Base-by-base conservation (phyloP, 2,113 vertebrate genomes). In the Hassar affinis region DNA sequence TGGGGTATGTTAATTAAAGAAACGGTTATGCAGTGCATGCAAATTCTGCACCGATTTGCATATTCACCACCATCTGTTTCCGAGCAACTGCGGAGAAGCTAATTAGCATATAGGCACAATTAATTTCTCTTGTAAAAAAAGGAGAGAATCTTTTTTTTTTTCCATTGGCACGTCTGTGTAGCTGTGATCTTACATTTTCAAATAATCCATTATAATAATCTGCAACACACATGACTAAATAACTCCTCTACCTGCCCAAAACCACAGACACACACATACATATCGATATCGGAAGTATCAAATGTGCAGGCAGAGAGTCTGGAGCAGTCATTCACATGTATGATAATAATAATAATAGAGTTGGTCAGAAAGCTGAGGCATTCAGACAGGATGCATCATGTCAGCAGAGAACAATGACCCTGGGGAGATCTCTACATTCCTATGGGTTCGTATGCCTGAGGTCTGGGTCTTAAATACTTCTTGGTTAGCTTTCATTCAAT, bases 21-120 rank as follows among this genome's bases (percentile, higher is more conserved):
- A 94, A 94, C 94, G 92, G 95, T 95, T 97, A 96, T 96, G 95
- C 95, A 94, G 94, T 92, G 91, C 92, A 96, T 96, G 96, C 96
- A 96, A 95, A 97, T 98, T 96, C 96, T 98, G 97, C 96, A 96
- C 96, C 94, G 94, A 99, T 99, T 97, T 99, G 95, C 97, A 99
- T 98, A 97, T 96, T 99, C 95, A 94, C 93, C 85, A 95, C 96
- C 97, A 98, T 98, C 97, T 98, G 98, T 99, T 98, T 97, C 94
- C 96, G 92, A 93, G 97, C 95, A 96, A 97, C 95, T 94, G 93
- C 95, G 93, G 95, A 95, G 94, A 91, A 88, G 95, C 95, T 97
- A 96, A 98, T 98, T 98, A 98, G 95, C 97, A 98, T 98, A 97
- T 95, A 94, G 93, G 94, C 94, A 95, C 97, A 96, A 99, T 98